phyloP scores from a whole-genome alignment of 2,113 vertebrate genomes.

The Saccopteryx bilineata region DNA sequence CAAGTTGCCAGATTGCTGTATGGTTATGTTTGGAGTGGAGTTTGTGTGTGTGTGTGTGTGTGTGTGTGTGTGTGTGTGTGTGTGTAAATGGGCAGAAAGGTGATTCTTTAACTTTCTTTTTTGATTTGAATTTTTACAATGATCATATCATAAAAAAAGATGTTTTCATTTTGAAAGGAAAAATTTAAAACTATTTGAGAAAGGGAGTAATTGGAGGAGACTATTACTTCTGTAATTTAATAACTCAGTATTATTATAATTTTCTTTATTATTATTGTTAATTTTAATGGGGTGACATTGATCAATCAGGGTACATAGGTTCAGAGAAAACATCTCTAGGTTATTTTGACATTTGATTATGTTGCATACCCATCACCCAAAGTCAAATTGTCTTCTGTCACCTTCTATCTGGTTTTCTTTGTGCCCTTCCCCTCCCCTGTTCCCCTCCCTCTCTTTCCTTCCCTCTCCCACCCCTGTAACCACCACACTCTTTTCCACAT shows the following conservation, averaged over 20 bases:
- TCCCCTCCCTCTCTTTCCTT: too few relatives aligned
- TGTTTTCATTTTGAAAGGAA: constrained; percentile 41
- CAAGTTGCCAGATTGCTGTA: background rate
- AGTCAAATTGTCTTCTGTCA: too few relatives aligned
- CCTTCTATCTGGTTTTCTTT: too few relatives aligned
- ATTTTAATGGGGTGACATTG: too few relatives aligned
- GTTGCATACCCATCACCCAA: too few relatives aligned
- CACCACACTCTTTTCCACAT: too few relatives aligned
- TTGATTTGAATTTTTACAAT: constrained; percentile 27
- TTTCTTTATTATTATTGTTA: too few relatives aligned
- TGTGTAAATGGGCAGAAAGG: background rate
- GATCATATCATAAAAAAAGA: background rate
- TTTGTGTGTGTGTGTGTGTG: background rate
- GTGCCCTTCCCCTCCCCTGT: too few relatives aligned
- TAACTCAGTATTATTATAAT: background rate
- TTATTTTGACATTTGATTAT: too few relatives aligned
- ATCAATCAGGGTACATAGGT: too few relatives aligned
- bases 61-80: background rate
- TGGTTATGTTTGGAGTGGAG: background rate
- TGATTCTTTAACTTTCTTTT: background rate
- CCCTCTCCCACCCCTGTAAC: too few relatives aligned
- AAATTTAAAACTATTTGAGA: constrained; percentile 11
- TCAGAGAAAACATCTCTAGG: too few relatives aligned
- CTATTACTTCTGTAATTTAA: background rate
- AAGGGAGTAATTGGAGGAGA: background rate